Base-by-base conservation (phyloP, 2,113 vertebrate species). In the Hirundichthys speculiger region DNA sequence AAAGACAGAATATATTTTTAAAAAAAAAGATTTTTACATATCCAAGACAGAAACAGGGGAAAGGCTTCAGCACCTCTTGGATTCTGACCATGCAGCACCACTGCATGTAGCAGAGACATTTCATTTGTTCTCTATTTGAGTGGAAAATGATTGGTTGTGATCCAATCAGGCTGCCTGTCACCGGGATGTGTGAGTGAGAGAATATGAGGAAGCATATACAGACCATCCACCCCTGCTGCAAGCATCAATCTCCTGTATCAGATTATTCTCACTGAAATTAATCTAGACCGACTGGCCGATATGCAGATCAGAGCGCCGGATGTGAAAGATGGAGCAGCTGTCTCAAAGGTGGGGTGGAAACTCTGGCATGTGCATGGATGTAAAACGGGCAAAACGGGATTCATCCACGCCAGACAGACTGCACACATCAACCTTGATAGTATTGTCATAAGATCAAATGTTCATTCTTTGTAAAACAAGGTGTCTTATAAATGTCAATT, bases 61-160 rank as follows among this genome's bases (percentile, higher is more conserved):
- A 43, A 68, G 58, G 70, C 68, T 43, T 18, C 40, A 19, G 53
- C 43, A 46, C 48, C 38, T 63, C 63, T 50, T 47, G 69, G 51
- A 73, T 82, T 57, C 55, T 71, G 79, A 62, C 80, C 80, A 57
- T 54, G 42, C 79, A 61, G 64, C 64, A 20, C 9, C 54, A 3
- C 73, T 13, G 51, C 74, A 11, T 75, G 73, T 57, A 52, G 73
- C 70, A 64, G 10, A 68, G 63, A 74, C 48, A 76, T 87, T 82
- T 87, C 76, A 81, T 88, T 88, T 87, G 77, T 74, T 82, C 68
- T 80, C 60, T 70, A 59, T 86, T 77, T 87, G 82, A 83, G 82
- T 87, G 77, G 81, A 83, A 87, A 86, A 88, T 87, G 77, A 84
- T 60, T 58, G 64, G 56, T 64, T 76, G 82, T 80, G 79, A 75